Conservation (phyloP, 2,113 vertebrate genomes). For the Larimichthys polyactis region DNA sequence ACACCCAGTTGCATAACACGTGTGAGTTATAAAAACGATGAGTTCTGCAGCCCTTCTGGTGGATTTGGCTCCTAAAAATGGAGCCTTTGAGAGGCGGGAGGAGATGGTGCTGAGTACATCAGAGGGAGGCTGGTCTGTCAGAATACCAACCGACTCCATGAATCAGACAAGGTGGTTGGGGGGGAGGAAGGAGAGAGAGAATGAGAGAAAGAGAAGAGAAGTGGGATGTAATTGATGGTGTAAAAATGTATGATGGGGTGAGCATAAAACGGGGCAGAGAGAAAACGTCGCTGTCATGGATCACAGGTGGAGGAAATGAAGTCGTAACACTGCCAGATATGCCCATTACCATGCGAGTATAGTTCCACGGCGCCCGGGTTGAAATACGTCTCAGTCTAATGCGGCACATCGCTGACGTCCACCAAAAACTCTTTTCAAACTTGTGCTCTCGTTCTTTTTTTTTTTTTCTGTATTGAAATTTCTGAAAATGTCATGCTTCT, state of each 20-base stretch:
- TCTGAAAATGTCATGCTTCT: slow-evolving; percentile 3
- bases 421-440: background rate
- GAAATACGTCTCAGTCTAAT: slow-evolving; percentile 8
- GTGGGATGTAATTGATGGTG: slow-evolving; percentile 53
- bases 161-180: slow-evolving; percentile 57
- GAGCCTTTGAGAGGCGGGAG: background rate
- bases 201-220: slow-evolving; percentile 5
- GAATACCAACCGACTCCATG: slow-evolving; percentile 34
- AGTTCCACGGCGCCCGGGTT: background rate
- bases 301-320: slow-evolving; percentile 67
- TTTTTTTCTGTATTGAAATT: slow-evolving; percentile 2
- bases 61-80: slow-evolving; percentile 46
- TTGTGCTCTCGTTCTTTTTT: too few relatives aligned
- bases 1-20: slow-evolving; percentile 35
- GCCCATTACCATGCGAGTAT: slow-evolving; percentile 25
- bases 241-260: slow-evolving; percentile 49
- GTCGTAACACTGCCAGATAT: slow-evolving; percentile 53
- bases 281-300: slow-evolving; percentile 56
- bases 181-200: slow-evolving; percentile 4
- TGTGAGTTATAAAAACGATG: slow-evolving; percentile 39
- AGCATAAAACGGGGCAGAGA: slow-evolving; percentile 39
- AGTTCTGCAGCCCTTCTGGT: slow-evolving; percentile 51
- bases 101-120: slow-evolving; percentile 34
- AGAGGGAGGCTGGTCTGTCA: slow-evolving; percentile 32
- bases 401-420: background rate